Evolutionary conservation across 2,888 invertebrate genomes (phyloP).

Genomic region (Aphidoletes aphidimyza): DNA sequence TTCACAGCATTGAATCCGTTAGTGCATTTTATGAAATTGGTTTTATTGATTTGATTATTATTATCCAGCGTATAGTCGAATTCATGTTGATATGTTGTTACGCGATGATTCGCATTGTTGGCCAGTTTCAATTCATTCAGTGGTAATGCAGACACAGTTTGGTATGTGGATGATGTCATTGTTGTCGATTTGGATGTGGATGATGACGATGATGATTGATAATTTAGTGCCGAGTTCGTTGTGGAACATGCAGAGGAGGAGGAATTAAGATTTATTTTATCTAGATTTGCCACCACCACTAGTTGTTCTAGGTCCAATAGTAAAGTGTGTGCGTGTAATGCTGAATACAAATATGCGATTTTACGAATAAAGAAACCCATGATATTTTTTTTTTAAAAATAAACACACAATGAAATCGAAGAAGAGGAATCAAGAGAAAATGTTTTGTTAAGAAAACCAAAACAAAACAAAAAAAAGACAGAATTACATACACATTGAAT

Average conservation of each 20-base stretch:
- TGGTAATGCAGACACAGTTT: conserved; percentile 38
- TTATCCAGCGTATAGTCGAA: background rate
- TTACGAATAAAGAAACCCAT: conserved; percentile 60
- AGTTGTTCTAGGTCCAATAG: conserved; percentile 71
- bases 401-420: conserved; percentile 59
- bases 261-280: conserved; percentile 68
- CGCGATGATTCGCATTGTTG: background rate
- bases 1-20: conserved; percentile 1
- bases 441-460: background rate
- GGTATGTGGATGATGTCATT: conserved; percentile 56
- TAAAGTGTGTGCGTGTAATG: conserved; percentile 68
- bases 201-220: conserved; percentile 57
- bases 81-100: conserved; percentile 45
- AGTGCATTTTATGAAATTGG: conserved; percentile 1
- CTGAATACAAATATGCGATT: conserved; percentile 65
- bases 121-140: conserved; percentile 26
- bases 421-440: conserved; percentile 56
- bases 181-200: conserved; percentile 58
- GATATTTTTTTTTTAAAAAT: conserved; percentile 60
- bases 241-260: conserved; percentile 59
- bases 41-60: background rate
- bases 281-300: conserved; percentile 67
- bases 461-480: conserved; percentile 26
- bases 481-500: too few species aligned
- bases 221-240: conserved; percentile 48